These are phyloP conservation scores for Albula glossodonta DNA, from an alignment of 2,113 vertebrate genomes.

Conservation along the genomic window DNA sequence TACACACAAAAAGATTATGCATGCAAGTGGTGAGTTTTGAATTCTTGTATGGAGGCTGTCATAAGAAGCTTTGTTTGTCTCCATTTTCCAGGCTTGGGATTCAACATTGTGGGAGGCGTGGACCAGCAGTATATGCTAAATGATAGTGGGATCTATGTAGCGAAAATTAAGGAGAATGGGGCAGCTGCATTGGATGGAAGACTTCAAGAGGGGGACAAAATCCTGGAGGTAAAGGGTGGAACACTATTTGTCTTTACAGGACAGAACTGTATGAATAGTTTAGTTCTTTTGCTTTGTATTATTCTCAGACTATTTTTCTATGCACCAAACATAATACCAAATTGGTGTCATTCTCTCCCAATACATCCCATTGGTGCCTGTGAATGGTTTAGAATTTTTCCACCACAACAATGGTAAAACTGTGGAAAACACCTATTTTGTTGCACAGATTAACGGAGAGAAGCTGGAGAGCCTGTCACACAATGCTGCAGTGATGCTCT, in stretches of 20 bases:
- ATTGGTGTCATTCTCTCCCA: too few relatives aligned
- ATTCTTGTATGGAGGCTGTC: neutral
- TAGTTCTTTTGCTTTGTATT: neutral
- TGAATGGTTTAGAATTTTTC: too few relatives aligned
- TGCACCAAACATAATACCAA: too few relatives aligned
- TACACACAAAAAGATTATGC: too few relatives aligned
- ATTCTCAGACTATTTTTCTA: neutral
- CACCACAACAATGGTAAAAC: too few relatives aligned
- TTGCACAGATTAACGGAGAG: constrained; percentile 81
- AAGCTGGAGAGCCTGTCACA: constrained; percentile 79
- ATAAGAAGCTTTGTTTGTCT: neutral
- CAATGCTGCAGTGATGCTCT: constrained; percentile 81
- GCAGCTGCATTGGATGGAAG: constrained; percentile 87
- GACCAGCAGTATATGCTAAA: constrained; percentile 84
- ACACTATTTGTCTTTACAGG: neutral
- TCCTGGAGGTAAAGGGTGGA: constrained; percentile 79
- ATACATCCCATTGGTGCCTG: too few relatives aligned
- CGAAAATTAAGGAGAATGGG: constrained; percentile 90
- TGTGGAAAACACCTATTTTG: neutral
- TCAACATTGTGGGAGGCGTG: constrained; percentile 94
- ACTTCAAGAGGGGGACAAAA: constrained; percentile 91
- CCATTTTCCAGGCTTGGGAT: constrained; percentile 83
- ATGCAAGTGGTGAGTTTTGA: too few relatives aligned
- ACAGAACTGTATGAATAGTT: neutral
- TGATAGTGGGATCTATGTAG: constrained; percentile 90